Base-by-base conservation (phyloP, 2,113 vertebrate species). In the Mesembrinibis cayennensis region DNA sequence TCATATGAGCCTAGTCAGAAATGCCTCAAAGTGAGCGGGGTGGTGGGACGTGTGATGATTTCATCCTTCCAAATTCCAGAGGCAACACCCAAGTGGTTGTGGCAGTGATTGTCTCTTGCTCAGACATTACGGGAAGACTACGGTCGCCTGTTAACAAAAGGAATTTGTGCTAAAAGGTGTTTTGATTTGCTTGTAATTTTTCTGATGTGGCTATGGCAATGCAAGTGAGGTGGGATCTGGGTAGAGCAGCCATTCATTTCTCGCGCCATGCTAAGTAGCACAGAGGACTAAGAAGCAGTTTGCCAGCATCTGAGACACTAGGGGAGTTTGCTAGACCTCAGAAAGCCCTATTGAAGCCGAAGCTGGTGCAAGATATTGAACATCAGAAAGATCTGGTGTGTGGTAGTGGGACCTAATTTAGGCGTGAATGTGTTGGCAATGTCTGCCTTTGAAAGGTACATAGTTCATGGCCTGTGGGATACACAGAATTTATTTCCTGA, bases 1-100 rank as follows among this genome's bases (percentile, higher is more conserved):
- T 92, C 88, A 74, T 47, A 69, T 86, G 82, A 96, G 77, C 38
- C 90, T 88, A 93, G 85, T 96, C 85, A 95, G 92, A 97, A 93
- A 78, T 81, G 85, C 82, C 88, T 94, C 82, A 87, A 96, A 95
- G 50, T 63, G 59, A 93, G 53, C 1, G 2, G 70, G 22, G 36
- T 96, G 78, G 45, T 87, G 66, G 94, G 87, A 82, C 1, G 38
- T 49, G 32, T 89, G 89, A 62, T 97, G 96, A 95, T 91, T 97
- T 95, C 89, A 94, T 91, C 70, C 78, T 91, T 93, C 81, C 78
- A 94, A 32, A 97, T 94, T 91, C 91, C 93, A 93, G 81, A 91
- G 59, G 74, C 78, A 92, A 36, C 58, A 93, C 53, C 40, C 84
- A 77, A 67, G 63, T 7, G 1, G 49, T 66, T 90, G 92, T 80